Evolutionary conservation across 2,888 invertebrate genomes (phyloP), one percentile per base, ranked within the genome.

Genomic region (Alentia gelatinosa): DNA sequence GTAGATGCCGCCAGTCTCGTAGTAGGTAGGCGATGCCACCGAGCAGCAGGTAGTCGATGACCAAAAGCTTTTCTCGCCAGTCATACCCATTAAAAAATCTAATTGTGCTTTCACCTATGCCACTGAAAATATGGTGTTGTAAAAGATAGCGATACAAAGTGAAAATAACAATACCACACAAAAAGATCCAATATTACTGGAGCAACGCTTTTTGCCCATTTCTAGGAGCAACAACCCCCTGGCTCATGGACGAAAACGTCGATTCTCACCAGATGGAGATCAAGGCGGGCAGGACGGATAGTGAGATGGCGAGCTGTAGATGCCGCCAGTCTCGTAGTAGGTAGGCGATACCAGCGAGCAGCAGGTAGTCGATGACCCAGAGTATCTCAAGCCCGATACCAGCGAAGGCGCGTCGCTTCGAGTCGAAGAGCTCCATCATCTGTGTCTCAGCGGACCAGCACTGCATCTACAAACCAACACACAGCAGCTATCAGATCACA

Each of bases 351-450:
- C 93, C 40, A 23, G 90, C 91, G n/a, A 93, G 84, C 23, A 56
- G 26, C n/a, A 92, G 30, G 42, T 91, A 92, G 40, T 50, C 84
- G 19, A 90, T 30, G 9, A 91, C 37, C 91, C 92, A 92, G 15
- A 39, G 56, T 15, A 47, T 42, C 84, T 92, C 92, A 26, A 92
- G 63, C 5, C 91, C 91, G 23, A 92, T 90, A 30, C 91, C 92
- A 15, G 93, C 91, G 33, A 91, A 63, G 15, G 91, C 74, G n/a
- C 93, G 39, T 9, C 83, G 40, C 40, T 90, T 90, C 7, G 92
- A 90, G 83, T 92, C 92, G 89, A 92, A 93, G 12, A 93, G 39
- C 68, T 93, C 93, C 90, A 92, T 88, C 42, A 91, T 30, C 30
- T 91, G 37, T 33, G 90, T 90, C 30, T 63, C 30, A 1, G 56